These are phyloP conservation scores for Coracias cyanogaster DNA, from an alignment of 2,797 vertebrate species.

Conservation along the genomic window DNA sequence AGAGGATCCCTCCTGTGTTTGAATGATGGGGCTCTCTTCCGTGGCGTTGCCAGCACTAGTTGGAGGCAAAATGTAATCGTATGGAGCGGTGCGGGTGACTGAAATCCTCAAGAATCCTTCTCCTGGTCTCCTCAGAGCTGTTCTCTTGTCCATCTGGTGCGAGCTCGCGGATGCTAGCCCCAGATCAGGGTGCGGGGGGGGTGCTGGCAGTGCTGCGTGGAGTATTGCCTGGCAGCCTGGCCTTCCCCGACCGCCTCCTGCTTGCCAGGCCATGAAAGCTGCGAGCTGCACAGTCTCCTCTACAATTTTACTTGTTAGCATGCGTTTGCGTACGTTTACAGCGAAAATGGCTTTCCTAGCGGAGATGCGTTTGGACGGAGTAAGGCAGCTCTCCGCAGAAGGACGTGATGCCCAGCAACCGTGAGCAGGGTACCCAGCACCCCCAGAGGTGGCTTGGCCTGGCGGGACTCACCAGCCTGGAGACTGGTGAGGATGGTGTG, in stretches of 20 bases:
- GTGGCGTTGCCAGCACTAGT: rapidly evolving
- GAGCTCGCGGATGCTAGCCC: neutral
- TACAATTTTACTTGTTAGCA: neutral
- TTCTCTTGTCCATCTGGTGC: neutral
- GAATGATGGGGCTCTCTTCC: rapidly evolving
- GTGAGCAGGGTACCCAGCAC: rapidly evolving
- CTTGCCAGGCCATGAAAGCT: neutral
- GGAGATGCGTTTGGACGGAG: rapidly evolving
- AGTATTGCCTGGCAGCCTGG: neutral
- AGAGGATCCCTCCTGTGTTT: neutral
- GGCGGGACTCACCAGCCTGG: neutral
- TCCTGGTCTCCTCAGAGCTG: neutral
- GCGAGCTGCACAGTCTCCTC: neutral
- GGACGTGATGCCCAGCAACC: neutral
- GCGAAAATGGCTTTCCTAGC: neutral
- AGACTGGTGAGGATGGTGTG: neutral
- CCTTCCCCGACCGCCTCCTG: neutral
- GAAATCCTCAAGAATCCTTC: neutral
- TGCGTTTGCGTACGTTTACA: neutral
- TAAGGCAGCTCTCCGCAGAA: neutral
- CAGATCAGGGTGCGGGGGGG: neutral
- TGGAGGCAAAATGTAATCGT: neutral
- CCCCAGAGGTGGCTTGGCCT: neutral
- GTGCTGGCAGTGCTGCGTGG: neutral
- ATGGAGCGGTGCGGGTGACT: neutral